Base-by-base conservation (phyloP, 2,888 invertebrate species). In the Geotrupes spiniger region DNA sequence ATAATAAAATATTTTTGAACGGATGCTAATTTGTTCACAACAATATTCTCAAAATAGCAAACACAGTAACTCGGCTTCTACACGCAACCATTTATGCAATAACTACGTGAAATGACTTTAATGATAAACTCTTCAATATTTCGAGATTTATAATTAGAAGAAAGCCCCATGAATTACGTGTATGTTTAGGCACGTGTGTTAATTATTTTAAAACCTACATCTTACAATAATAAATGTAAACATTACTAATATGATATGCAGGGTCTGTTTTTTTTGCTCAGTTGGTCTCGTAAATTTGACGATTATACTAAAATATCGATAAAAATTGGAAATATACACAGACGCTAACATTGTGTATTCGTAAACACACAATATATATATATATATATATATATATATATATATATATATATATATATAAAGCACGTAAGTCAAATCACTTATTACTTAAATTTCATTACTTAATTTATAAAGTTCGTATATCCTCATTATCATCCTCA, bases 181-280 rank as follows among this genome's bases (percentile, higher is more conserved):
- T 45, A 45, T 45, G 45, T 45, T 45, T 45, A 45, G 45, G 45
- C 45, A 45, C 45, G 21, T 45, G 45, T 38, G 31, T 45, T 21
- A 21, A 4, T 17, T 25, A 12, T 42, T 42, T 12, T 25, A 36
- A 42, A 33, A 42, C 11, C 31, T 42, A 42, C 17, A 21, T 25
- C n/a, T 42, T 28, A 31, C 15, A 31, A 15, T 42, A 42, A 16
- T 40, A 12, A 28, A 21, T 21, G 3, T 21, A 21, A 21, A 21
- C 25, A 21, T 17, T 42, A 36, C 16, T 36, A 42, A 36, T 39
- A 38, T 45, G 45, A 45, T 45, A 45, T 45, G 45, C 38, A 45
- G 38, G 45, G 45, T 28, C 38, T 45, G 27, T 38, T 36, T 45
- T 12, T 37, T 38, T 33, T 10, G 33, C 14, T 10, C 21, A 3